Conservation (phyloP, 2,888 invertebrate species). For the Eretmocerus hayati region DNA sequence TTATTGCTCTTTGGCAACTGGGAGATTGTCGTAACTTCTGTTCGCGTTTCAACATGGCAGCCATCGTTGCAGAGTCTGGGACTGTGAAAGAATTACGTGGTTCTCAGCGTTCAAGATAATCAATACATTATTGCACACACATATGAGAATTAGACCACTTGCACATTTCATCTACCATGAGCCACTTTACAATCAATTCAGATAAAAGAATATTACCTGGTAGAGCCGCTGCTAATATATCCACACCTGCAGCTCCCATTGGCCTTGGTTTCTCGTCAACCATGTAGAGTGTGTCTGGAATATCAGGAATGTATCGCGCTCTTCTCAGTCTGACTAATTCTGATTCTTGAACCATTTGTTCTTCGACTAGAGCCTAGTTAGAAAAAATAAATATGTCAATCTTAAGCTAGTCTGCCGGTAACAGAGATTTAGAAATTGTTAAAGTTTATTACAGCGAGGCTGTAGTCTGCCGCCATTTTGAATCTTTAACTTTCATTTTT, state of each 20-base stretch:
- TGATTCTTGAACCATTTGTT: conserved; percentile 73
- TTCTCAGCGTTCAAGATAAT: neutral
- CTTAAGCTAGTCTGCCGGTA: no score
- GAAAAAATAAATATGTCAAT: no score
- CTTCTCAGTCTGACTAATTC: conserved; percentile 64
- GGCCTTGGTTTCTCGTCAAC: conserved; percentile 55
- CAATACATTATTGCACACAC: no score
- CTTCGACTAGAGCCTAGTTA: conserved; percentile 66
- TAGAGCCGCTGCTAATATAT: conserved; percentile 59
- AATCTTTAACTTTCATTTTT: neutral
- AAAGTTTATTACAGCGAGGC: conserved; percentile 1
- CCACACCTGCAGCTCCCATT: conserved; percentile 54
- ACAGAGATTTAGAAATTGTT: conserved; percentile 3
- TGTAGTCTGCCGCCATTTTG: no score
- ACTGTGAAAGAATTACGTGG: conserved; percentile 48
- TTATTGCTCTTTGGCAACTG: conserved; percentile 71
- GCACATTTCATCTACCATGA: no score
- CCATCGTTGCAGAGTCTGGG: conserved; percentile 68
- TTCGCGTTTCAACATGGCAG: conserved; percentile 77
- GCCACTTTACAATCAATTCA: neutral
- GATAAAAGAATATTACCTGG: conserved; percentile 46
- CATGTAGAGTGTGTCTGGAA: conserved; percentile 94
- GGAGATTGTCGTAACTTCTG: conserved; percentile 74
- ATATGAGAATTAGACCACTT: no score
- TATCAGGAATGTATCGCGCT: conserved; percentile 68